Base-by-base conservation (phyloP, 2,113 vertebrate genomes). In the Malurus cyaneus region DNA sequence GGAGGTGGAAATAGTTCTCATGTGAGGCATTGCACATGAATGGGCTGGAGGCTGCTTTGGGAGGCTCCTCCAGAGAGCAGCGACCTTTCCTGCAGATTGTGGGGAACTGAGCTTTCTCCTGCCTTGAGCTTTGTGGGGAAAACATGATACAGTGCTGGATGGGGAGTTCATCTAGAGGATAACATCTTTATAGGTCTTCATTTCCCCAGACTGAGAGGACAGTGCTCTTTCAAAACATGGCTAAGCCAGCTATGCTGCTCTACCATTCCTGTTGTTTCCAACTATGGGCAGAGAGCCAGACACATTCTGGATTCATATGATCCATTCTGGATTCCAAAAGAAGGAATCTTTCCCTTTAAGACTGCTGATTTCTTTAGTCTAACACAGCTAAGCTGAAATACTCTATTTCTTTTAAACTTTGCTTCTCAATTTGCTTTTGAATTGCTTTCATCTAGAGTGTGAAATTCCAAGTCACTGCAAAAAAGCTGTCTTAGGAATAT, bases 381-480 rank as follows among this genome's bases (percentile, higher is more conserved):
- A 36, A 56, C 39, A 36, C 15, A 41, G 28, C 85, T 73, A 88
- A 87, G 46, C 47, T 88, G 85, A 89, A 83, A 88, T 31, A 77
- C 20, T 78, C 34, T 12, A 9, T 53, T 71, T 57, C 42, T 78
- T 89, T 64, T 56, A 47, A 81, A 50, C 50, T 86, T 66, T 71
- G 34, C 77, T 92, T 80, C 65, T 83, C 39, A 1, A 1, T 74
- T 95, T 90, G 71, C 64, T 86, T 96, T 94, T 78, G 41, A 49
- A 19, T 47, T 70, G 72, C 92, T 96, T 97, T 96, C 87, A 89
- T 92, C 85, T 92, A 42, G 31, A 90, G 92, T 83, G 82, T 19
- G 67, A 96, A 89, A 95, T 95, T 96, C 88, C 95, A 90, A 95
- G 80, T 74, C 57, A 17, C 76, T 80, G 54, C 60, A 60, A 41